Conservation (phyloP, 2,888 invertebrate species). For the Anthoptus insignis region DNA sequence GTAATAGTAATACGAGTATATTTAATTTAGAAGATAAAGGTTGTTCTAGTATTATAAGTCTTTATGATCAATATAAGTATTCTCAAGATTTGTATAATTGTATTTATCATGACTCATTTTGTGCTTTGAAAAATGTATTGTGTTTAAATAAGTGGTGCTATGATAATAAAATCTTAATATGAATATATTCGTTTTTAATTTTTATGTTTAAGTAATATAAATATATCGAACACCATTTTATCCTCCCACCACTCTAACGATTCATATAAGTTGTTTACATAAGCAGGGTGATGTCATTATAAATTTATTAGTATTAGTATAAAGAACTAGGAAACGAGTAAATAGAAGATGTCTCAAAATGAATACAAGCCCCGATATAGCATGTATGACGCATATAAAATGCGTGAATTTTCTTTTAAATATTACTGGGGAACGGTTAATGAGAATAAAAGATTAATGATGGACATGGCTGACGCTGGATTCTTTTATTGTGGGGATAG, state of each 20-base stretch:
- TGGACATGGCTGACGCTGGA: constrained; percentile 5
- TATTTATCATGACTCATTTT: not conserved
- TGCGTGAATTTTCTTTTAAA: constrained; percentile 9
- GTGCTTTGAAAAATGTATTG: too few relatives aligned
- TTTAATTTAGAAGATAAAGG: constrained; percentile 1
- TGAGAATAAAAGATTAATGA: not conserved
- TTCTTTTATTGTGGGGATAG: constrained; percentile 8
- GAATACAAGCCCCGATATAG: constrained; percentile 4
- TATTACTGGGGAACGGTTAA: constrained; percentile 2
- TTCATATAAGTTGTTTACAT: not conserved
- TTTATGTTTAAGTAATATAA: not conserved
- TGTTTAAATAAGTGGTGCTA: too few relatives aligned
- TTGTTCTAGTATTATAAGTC: not conserved
- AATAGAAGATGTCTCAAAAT: not conserved
- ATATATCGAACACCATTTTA: not conserved
- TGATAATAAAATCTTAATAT: not conserved
- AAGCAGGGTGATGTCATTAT: not conserved
- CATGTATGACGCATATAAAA: constrained; percentile 6
- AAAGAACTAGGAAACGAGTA: not conserved
- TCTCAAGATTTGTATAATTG: constrained; percentile 12
- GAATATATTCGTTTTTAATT: not conserved
- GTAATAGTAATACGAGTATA: constrained; percentile 14
- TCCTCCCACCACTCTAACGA: not conserved
- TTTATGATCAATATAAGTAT: not conserved
- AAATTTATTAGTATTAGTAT: not conserved